Base-by-base conservation (phyloP, 2,888 invertebrate genomes). In the Agrochola circellaris region DNA sequence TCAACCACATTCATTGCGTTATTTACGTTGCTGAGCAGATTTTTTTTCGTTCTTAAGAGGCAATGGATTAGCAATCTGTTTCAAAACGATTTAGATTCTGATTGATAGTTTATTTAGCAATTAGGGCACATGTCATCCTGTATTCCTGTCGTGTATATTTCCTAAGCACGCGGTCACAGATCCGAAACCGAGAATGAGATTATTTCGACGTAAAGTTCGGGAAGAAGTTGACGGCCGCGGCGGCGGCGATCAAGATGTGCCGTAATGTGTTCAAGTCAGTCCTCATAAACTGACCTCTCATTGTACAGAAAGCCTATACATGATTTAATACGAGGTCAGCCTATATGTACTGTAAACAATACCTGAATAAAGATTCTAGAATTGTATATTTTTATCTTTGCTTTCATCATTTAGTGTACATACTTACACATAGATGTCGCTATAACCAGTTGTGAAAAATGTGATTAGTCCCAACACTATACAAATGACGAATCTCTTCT, bases 381-480 rank as follows among this genome's bases (percentile, higher is more conserved):
- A 42, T 45, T 45, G 11, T 42, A 13, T 45, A 48, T 48, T 48
- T 48, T 65, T 67, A 45, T n/a, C 26, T 42, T 6, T n/a, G 13
- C 8, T 30, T 34, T 48, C 13, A 20, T 45, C 6, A 34, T n/a
- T 73, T 45, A 73, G 70, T 77, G 23, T 61, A 30, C 3, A 0
- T 15, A 45, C 13, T 0, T 11, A 38, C 8, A 45, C 60, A 76
- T 73, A 85, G 88, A 86, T 88, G 87, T 80, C 85, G 48, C 70
- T 75, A 71, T 72, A 64, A 58, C 9, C 26, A 66, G 20, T 61
- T 34, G 68, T 4, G 45, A 65, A 65, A 70, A 58, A 42, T 26
- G 65, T 34, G 60, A 48, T 20, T n/a, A 20, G 64, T 38, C 8
- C 65, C 89, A 88, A 75, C 90, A 85, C 90, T 91, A 88, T 17